These are phyloP conservation scores for Stegodyphus mimosarum DNA, from an alignment of 1,140 invertebrate species.

Conservation along the genomic window DNA sequence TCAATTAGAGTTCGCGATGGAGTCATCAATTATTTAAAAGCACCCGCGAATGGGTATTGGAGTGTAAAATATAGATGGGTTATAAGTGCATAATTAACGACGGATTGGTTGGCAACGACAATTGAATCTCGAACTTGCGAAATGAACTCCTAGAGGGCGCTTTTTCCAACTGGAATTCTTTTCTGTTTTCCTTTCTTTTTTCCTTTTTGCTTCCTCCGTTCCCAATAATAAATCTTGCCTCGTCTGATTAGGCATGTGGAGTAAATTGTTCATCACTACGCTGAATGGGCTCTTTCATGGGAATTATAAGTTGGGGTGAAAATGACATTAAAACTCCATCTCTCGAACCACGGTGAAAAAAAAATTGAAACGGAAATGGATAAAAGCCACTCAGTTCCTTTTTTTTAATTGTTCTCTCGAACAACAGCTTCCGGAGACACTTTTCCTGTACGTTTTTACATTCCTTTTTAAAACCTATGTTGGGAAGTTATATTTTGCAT, in stretches of 20 bases:
- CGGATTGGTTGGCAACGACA: slow-evolving; percentile 52
- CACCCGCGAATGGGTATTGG: slow-evolving; percentile 53
- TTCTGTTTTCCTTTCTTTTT: neutral
- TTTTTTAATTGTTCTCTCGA: neutral
- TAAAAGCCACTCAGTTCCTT: neutral
- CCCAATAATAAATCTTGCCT: slow-evolving; percentile 55
- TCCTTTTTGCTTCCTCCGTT: neutral
- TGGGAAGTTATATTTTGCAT: too few relatives aligned
- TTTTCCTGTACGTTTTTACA: too few relatives aligned
- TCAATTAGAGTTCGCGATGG: slow-evolving; percentile 48
- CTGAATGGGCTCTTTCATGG: slow-evolving; percentile 24
- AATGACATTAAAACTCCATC: slow-evolving; percentile 48
- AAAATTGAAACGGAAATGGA: neutral
- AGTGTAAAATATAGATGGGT: slow-evolving; percentile 61
- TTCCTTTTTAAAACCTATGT: too few relatives aligned
- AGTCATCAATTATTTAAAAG: slow-evolving; percentile 61
- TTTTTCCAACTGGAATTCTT: slow-evolving; percentile 8
- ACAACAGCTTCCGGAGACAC: too few relatives aligned
- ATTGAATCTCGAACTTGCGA: slow-evolving; percentile 58
- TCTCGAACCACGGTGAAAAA: neutral
- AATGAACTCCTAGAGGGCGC: slow-evolving; percentile 34
- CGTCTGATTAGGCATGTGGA: slow-evolving; percentile 55
- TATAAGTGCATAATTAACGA: slow-evolving; percentile 60
- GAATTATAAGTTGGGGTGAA: slow-evolving; percentile 52
- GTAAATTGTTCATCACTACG: slow-evolving; percentile 52